Conservation (phyloP, 2,113 vertebrate species). For the Holacanthus passer region DNA sequence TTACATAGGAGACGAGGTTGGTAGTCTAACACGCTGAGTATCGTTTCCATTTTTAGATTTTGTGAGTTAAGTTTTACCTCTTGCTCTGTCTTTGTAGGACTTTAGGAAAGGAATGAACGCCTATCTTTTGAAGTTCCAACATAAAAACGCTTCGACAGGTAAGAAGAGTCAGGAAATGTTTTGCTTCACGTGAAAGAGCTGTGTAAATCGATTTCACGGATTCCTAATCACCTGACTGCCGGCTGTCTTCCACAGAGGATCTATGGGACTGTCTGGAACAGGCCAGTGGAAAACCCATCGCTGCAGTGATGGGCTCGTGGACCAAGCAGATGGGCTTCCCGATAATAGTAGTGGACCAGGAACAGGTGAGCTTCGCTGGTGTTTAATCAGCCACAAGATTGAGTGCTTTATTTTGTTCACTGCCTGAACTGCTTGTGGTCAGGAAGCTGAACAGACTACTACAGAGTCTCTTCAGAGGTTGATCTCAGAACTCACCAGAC, state of each 20-base stretch:
- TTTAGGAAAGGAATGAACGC: constrained; percentile 99
- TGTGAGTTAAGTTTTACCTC: neutral
- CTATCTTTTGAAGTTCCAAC: constrained; percentile 96
- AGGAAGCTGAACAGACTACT: neutral
- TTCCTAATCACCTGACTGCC: neutral
- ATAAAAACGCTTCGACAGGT: constrained; percentile 99
- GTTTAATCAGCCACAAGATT: neutral
- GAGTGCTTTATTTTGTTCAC: neutral
- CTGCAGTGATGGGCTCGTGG: constrained; percentile 97
- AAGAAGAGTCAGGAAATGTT: constrained; percentile 11
- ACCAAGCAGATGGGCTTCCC: constrained; percentile 99
- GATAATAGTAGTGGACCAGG: constrained; percentile 93
- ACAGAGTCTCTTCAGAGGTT: neutral
- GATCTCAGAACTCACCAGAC: neutral
- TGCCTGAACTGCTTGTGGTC: neutral
- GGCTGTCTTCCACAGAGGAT: constrained; percentile 87
- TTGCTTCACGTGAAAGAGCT: accelerated
- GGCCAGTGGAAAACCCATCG: constrained; percentile 96
- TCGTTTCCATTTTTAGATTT: neutral
- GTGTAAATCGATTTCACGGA: neutral
- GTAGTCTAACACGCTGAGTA: neutral
- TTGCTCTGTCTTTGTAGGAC: constrained; percentile 85
- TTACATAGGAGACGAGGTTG: constrained; percentile 98
- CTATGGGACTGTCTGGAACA: constrained; percentile 97
- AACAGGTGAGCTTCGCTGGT: constrained; percentile 86